Base-by-base conservation (phyloP, 2,888 invertebrate genomes). In the Acleris holmiana region DNA sequence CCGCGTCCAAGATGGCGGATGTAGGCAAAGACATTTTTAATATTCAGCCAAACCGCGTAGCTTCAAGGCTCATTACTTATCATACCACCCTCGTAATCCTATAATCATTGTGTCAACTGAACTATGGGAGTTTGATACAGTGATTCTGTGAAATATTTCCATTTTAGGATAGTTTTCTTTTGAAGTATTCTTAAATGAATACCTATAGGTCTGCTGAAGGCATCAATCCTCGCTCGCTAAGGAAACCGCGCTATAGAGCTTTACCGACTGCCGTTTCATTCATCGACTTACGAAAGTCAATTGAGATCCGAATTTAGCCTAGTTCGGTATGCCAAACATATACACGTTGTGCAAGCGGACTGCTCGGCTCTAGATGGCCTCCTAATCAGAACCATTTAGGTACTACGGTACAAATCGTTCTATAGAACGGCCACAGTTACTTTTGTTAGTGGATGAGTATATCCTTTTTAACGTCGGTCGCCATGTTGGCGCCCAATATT, bases 241-340 rank as follows among this genome's bases (percentile, higher is more conserved):
- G 75, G 77, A 74, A 83, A 78, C 71, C 66, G 71, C 68, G 68
- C 69, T 71, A n/a, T n/a, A 72, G 68, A 70, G 73, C 71, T 75
- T 79, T 77, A 76, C 77, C 73, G 75, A 74, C 75, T 71, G 80
- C 79, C 79, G 73, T 79, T 85, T 82, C 82, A 85, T 86, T 85
- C 82, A 85, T 82, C 80, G 82, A 75, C 80, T 81, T 85, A 83
- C 85, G 78, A 88, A 84, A 87, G 85, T 86, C 84, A 85, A 87
- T 88, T 86, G 82, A 75, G 83, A 78, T 85, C 85, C 86, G 74
- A 84, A 87, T 88, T 86, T 87, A 85, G 85, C 80, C 78, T 85
- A 85, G 82, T 76, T 79, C 77, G 78, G 80, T 82, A 81, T 82
- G 83, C 83, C 84, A 73, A 75, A 73, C 77, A 73, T 73, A 73